Percentiles rank a stretch among this genome's conserved stretches.
Evolutionary conservation across 1,140 invertebrate genomes (phyloP).

Genomic region (Anadara kagoshimensis): DNA sequence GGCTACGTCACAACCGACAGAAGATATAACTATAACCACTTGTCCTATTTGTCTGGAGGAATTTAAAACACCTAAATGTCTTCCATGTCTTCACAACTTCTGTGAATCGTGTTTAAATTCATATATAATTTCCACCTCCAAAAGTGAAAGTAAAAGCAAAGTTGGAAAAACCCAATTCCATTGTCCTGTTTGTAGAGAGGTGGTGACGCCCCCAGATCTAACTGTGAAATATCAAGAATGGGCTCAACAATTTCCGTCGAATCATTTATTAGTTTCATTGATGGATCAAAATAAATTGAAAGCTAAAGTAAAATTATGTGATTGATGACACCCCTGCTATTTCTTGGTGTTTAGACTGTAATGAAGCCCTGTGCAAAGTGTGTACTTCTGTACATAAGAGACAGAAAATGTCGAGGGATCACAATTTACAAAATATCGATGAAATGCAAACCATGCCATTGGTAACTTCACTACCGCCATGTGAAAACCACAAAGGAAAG

Average conservation of each 20-base stretch:
- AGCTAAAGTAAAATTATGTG: background rate
- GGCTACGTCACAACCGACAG: too few species aligned
- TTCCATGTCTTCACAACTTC: too few species aligned
- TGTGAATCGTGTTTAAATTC: too few species aligned
- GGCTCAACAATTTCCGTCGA: background rate
- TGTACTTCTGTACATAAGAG: background rate
- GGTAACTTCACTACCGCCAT: background rate
- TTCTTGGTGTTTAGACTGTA: background rate
- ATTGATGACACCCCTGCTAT: background rate
- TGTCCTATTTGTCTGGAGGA: too few species aligned
- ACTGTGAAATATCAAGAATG: background rate
- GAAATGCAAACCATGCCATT: background rate
- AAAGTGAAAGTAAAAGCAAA: background rate
- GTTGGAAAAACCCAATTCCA: background rate
- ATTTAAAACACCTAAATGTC: too few species aligned
- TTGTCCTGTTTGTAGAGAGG: slow-evolving; percentile 1
- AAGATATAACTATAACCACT: too few species aligned
- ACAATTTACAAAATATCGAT: background rate
- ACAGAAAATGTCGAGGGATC: background rate
- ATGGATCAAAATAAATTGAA: background rate
- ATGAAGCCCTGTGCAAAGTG: background rate
- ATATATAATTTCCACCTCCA: too few species aligned
- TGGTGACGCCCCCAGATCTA: background rate
- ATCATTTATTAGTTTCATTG: background rate
- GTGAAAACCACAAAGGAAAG: background rate